These are phyloP conservation scores for Flabesymbios commensalis DNA, from an alignment of 2,888 invertebrate genomes.

Conservation along the genomic window DNA sequence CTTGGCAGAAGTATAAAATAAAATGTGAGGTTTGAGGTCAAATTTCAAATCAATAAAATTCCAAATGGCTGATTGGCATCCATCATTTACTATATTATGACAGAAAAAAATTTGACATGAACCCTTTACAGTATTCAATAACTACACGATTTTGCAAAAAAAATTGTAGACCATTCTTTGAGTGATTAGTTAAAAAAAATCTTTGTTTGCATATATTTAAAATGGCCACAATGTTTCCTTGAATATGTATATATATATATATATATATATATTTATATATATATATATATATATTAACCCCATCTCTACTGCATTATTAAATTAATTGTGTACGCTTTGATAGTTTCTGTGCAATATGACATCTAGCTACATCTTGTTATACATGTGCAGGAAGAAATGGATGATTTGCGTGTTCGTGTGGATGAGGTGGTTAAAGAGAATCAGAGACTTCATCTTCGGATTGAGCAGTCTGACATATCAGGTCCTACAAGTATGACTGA, in stretches of 20 bases:
- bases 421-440: slow-evolving; percentile 54
- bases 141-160: too few species aligned
- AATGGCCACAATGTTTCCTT: too few species aligned
- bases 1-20: not conserved
- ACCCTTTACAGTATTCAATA: too few species aligned
- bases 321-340: too few species aligned
- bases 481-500: slow-evolving; percentile 46
- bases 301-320: too few species aligned
- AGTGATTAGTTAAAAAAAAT: too few species aligned
- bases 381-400: slow-evolving; percentile 43
- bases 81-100: not conserved
- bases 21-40: not conserved
- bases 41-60: not conserved
- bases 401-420: slow-evolving; percentile 40
- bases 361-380: not conserved
- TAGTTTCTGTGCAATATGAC: too few species aligned
- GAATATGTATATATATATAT: too few species aligned
- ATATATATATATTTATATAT: too few species aligned
- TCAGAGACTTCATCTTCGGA: slow-evolving; percentile 42
- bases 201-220: not conserved
- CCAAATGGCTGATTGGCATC: not conserved
- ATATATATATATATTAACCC: too few species aligned
- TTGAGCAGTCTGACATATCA: slow-evolving; percentile 36
- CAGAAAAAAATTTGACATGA: slow-evolving; percentile 12
- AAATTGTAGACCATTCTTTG: too few species aligned